Percentiles rank a stretch among this genome's conserved stretches.
phyloP scores from a whole-genome alignment of 2,113 vertebrate genomes.

The Lagopus muta region DNA sequence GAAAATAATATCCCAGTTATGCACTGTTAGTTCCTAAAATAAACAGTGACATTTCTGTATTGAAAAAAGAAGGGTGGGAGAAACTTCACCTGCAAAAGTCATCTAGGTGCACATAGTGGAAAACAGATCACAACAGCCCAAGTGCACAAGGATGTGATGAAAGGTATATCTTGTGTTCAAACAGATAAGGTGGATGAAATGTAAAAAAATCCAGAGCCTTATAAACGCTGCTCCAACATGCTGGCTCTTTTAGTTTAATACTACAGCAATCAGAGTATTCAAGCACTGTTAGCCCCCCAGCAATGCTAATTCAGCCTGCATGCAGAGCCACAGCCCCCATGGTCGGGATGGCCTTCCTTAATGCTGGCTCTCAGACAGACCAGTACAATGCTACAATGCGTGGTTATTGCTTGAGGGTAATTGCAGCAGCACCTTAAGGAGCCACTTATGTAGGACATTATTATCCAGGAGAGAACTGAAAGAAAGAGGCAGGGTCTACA shows the following conservation, averaged over 20 bases:
- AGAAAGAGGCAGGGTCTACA: not conserved
- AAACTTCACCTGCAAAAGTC: constrained; percentile 40
- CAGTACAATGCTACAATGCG: not conserved
- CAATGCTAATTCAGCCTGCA: not conserved
- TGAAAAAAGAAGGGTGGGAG: not conserved
- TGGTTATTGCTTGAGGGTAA: not conserved
- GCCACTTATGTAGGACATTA: not conserved
- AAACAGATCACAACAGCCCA: constrained; percentile 21
- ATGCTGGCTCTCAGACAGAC: not conserved
- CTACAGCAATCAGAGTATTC: not conserved
- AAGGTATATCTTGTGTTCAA: not conserved
- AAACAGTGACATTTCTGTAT: not conserved
- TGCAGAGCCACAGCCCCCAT: not conserved
- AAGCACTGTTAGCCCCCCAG: not conserved
- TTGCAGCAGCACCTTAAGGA: not conserved
- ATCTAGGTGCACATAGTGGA: constrained; percentile 31
- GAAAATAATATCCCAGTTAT: constrained; percentile 18
- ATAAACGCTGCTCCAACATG: fast-evolving
- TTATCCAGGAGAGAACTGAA: not conserved
- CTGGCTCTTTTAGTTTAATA: not conserved
- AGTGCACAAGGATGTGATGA: not conserved
- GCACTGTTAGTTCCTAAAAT: not conserved
- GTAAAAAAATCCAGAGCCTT: not conserved
- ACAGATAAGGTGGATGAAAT: constrained; percentile 1
- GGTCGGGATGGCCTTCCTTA: not conserved